A percentile compares a stretch with the other conserved stretches of the same genome.
Conservation (phyloP, 2,113 vertebrate species). For the Eupsittula cactorum region DNA sequence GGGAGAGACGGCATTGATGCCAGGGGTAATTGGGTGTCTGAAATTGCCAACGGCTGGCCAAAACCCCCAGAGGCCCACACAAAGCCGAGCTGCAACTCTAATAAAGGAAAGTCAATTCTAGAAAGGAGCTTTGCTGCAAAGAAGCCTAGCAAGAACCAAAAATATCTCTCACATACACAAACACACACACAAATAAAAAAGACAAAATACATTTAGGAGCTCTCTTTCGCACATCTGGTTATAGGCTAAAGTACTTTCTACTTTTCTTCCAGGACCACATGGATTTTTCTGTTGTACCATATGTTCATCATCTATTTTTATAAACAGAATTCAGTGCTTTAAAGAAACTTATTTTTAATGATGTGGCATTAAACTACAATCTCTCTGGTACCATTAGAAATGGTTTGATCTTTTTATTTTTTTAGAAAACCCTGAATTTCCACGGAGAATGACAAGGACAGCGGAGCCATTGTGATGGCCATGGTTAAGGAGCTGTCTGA, state of each 20-base stretch:
- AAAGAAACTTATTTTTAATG: conserved; percentile 61
- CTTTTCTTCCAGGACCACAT: conserved; percentile 46
- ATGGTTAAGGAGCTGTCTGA: not conserved
- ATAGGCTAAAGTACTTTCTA: conserved; percentile 52
- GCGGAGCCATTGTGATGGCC: not conserved
- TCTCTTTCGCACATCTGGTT: conserved; percentile 71
- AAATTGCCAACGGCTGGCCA: conserved; percentile 94
- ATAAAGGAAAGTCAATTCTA: conserved; percentile 89
- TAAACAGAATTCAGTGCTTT: conserved; percentile 35
- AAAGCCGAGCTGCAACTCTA: conserved; percentile 85
- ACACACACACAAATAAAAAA: conserved; percentile 66
- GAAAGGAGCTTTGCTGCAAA: conserved; percentile 83
- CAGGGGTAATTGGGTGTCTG: conserved; percentile 93
- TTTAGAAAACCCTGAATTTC: conserved; percentile 4
- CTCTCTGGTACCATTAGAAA: not conserved
- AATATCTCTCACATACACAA: conserved; percentile 76
- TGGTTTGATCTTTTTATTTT: not conserved
- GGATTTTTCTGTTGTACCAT: conserved; percentile 51
- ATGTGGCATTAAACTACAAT: conserved; percentile 14
- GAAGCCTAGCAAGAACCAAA: conserved; percentile 77
- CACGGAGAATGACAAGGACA: not conserved
- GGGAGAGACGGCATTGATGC: conserved; percentile 91
- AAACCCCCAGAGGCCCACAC: conserved; percentile 81
- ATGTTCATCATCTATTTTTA: conserved; percentile 65
- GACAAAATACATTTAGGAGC: conserved; percentile 52